These are phyloP conservation scores for Zophobas atratus DNA, from an alignment of 1,140 invertebrate species.

Conservation along the genomic window DNA sequence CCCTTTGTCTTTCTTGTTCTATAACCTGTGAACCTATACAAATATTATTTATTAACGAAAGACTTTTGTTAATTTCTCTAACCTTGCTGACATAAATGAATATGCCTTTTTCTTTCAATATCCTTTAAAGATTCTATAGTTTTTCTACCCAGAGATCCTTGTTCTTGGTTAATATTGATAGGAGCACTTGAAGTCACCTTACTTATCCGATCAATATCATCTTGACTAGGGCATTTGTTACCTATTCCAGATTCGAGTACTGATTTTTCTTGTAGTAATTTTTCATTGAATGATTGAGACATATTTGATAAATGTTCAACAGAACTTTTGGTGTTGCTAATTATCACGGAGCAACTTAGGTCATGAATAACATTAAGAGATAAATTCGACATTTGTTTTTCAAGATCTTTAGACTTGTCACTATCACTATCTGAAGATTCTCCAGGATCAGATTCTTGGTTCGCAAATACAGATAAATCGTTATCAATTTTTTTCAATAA, in stretches of 20 bases:
- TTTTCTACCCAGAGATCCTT: slow-evolving; percentile 80
- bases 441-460: slow-evolving; percentile 65
- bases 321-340: slow-evolving; percentile 57
- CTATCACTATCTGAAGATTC: slow-evolving; percentile 65
- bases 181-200: slow-evolving; percentile 88
- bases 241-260: slow-evolving; percentile 64
- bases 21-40: slow-evolving; percentile 87
- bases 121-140: slow-evolving; percentile 92
- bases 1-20: slow-evolving; percentile 89
- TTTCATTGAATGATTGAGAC: slow-evolving; percentile 67
- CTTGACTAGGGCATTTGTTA: slow-evolving; percentile 76
- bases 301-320: slow-evolving; percentile 62
- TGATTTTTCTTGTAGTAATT: slow-evolving; percentile 64
- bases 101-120: slow-evolving; percentile 89
- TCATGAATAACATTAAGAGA: slow-evolving; percentile 57
- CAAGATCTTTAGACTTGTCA: slow-evolving; percentile 62
- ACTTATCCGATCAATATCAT: slow-evolving; percentile 90
- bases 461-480: slow-evolving; percentile 58
- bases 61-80: slow-evolving; percentile 45
- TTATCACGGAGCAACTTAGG: slow-evolving; percentile 64
- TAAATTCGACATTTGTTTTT: slow-evolving; percentile 52
- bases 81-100: slow-evolving; percentile 94
- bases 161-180: slow-evolving; percentile 68
- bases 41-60: not conserved
- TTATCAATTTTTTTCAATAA: slow-evolving; percentile 61